These are phyloP conservation scores for Pinctada fucata DNA, from an alignment of 2,888 invertebrate species.

Conservation along the genomic window DNA sequence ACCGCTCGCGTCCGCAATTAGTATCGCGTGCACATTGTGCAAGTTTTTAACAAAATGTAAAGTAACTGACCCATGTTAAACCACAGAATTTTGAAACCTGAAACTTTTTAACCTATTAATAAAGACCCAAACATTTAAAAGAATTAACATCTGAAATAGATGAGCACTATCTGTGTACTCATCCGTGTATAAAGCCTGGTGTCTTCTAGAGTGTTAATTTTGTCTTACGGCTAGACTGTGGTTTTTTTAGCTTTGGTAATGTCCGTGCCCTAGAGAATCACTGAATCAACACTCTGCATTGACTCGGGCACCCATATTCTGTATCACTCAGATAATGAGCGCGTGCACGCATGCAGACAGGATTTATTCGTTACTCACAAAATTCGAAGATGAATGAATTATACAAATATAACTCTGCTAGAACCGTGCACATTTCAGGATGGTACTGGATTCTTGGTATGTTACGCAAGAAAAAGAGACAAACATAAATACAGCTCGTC, in stretches of 20 bases:
- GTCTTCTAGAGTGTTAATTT: not conserved
- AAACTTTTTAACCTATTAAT: constrained; percentile 34
- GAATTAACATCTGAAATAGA: not conserved
- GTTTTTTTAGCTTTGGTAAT: not conserved
- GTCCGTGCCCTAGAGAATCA: not conserved
- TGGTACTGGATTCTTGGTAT: too few species aligned
- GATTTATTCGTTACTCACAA: too few species aligned
- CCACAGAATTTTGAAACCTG: constrained; percentile 35
- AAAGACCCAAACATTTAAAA: not conserved
- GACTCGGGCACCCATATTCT: too few species aligned
- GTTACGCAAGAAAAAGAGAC: too few species aligned
- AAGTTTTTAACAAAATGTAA: constrained; percentile 8
- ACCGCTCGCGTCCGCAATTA: constrained; percentile 5
- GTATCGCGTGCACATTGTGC: constrained; percentile 24
- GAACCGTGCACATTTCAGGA: too few species aligned
- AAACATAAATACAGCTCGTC: too few species aligned
- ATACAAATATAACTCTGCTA: too few species aligned
- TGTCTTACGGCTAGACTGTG: not conserved
- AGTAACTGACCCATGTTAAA: constrained; percentile 40
- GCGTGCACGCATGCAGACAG: too few species aligned
- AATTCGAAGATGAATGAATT: too few species aligned
- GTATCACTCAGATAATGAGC: too few species aligned
- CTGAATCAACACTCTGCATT: not conserved
- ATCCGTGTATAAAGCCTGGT: not conserved
- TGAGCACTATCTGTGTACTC: not conserved